These are phyloP conservation scores for Xanthia togata DNA, from an alignment of 2,888 invertebrate species.

Conservation along the genomic window DNA sequence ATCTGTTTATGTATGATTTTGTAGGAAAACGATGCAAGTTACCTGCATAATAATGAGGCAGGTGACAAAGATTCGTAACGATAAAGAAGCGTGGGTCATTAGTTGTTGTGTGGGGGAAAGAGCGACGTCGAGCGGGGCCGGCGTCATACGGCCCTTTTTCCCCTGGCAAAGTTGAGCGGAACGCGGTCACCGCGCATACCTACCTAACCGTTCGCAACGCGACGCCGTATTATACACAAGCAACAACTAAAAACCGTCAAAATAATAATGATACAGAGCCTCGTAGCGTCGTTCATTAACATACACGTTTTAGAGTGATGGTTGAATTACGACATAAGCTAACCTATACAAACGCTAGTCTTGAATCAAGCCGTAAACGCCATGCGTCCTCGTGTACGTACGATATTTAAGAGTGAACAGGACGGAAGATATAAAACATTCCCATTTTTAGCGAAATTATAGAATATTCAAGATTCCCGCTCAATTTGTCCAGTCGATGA, in stretches of 20 bases:
- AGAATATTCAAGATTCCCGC: conserved; percentile 66
- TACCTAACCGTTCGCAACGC: conserved; percentile 76
- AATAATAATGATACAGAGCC: conserved; percentile 66
- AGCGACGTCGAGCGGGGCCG: conserved; percentile 82
- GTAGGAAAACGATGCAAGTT: conserved; percentile 74
- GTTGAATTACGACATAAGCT: conserved; percentile 44
- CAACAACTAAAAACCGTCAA: conserved; percentile 73
- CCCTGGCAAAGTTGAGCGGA: conserved; percentile 83
- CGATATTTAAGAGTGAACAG: conserved; percentile 75
- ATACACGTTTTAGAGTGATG: conserved; percentile 53
- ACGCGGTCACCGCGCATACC: conserved; percentile 86
- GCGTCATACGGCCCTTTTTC: conserved; percentile 83
- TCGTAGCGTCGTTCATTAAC: conserved; percentile 56
- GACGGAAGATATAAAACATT: conserved; percentile 71
- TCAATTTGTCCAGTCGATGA: conserved; percentile 58
- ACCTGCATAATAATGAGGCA: conserved; percentile 82
- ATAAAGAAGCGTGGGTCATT: conserved; percentile 88
- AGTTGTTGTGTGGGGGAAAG: conserved; percentile 81
- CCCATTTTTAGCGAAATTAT: conserved; percentile 58
- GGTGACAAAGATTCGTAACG: conserved; percentile 87
- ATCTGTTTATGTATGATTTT: conserved; percentile 70
- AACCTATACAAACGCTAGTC: conserved; percentile 58
- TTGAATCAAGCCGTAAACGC: conserved; percentile 58
- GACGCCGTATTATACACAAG: conserved; percentile 73
- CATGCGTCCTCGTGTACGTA: conserved; percentile 69